phyloP scores from a whole-genome alignment of 2,797 vertebrate species.

The Allobates femoralis region DNA sequence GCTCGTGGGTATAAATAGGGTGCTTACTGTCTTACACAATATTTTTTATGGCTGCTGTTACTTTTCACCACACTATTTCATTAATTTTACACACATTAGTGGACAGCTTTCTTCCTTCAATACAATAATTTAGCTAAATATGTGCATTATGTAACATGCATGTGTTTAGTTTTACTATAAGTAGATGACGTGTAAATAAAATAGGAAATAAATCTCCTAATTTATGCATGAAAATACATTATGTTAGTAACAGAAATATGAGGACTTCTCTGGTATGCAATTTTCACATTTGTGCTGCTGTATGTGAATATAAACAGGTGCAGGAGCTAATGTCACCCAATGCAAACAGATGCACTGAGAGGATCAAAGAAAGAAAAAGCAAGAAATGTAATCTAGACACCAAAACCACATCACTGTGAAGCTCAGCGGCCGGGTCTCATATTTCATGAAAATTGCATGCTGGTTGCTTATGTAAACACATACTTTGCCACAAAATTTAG shows the following conservation, averaged over 20 bases:
- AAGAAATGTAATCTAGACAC: neutral
- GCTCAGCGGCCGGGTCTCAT: neutral
- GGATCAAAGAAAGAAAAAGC: neutral
- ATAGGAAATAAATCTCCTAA: too few relatives aligned
- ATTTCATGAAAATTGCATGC: neutral
- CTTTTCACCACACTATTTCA: too few relatives aligned
- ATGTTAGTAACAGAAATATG: neutral
- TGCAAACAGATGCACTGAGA: neutral
- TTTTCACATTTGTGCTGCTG: constrained; percentile 7
- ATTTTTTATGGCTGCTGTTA: too few relatives aligned
- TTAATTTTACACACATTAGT: too few relatives aligned
- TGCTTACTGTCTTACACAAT: too few relatives aligned
- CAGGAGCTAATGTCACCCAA: neutral
- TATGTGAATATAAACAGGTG: constrained; percentile 1
- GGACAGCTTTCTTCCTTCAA: too few relatives aligned
- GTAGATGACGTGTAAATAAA: too few relatives aligned
- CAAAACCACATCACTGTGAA: neutral
- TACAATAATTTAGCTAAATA: too few relatives aligned
- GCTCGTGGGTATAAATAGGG: too few relatives aligned
- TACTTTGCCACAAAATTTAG: neutral
- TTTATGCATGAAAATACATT: too few relatives aligned
- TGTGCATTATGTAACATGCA: too few relatives aligned
- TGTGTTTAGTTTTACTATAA: too few relatives aligned
- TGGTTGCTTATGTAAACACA: constrained; percentile 1
- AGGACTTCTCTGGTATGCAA: neutral